Percentiles rank a stretch among this genome's conserved stretches.
Evolutionary conservation across 2,888 invertebrate species (phyloP).

Genomic region (Globia sparganii): DNA sequence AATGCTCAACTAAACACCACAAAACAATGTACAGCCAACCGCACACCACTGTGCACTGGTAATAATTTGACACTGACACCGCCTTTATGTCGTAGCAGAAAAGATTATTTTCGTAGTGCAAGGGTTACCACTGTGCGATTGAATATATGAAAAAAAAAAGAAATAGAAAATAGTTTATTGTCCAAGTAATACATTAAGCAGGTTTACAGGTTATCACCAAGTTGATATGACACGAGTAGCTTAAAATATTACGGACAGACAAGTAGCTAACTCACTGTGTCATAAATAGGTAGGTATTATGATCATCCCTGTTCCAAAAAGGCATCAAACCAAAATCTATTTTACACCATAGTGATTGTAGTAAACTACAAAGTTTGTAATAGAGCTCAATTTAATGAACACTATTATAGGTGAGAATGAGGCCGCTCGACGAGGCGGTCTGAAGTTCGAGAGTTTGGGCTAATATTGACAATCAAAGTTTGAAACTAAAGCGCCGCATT

Average conservation of each 20-base stretch:
- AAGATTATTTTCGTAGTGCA: too few relatives aligned
- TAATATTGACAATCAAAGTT: conserved; percentile 52
- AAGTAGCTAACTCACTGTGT: background rate
- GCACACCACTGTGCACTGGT: background rate
- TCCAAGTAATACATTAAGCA: background rate
- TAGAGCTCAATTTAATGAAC: conserved; percentile 18
- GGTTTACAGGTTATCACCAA: background rate
- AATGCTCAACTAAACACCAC: too few relatives aligned
- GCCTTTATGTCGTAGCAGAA: background rate
- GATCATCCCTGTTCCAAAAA: background rate
- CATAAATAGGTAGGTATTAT: background rate
- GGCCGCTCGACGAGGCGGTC: background rate
- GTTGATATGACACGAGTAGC: background rate
- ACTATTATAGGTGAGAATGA: conserved; percentile 40
- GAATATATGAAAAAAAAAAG: background rate
- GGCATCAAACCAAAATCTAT: background rate
- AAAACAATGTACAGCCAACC: background rate
- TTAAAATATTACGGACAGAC: background rate
- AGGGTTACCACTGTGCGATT: background rate
- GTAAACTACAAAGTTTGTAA: conserved; percentile 44
- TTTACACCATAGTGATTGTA: background rate
- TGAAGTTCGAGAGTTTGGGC: conserved; percentile 15
- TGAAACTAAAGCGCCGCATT: conserved; percentile 25
- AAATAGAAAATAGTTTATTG: background rate
- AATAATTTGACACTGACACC: background rate